Conservation (phyloP, 2,797 vertebrate genomes). For the Cetoscarus ocellatus region DNA sequence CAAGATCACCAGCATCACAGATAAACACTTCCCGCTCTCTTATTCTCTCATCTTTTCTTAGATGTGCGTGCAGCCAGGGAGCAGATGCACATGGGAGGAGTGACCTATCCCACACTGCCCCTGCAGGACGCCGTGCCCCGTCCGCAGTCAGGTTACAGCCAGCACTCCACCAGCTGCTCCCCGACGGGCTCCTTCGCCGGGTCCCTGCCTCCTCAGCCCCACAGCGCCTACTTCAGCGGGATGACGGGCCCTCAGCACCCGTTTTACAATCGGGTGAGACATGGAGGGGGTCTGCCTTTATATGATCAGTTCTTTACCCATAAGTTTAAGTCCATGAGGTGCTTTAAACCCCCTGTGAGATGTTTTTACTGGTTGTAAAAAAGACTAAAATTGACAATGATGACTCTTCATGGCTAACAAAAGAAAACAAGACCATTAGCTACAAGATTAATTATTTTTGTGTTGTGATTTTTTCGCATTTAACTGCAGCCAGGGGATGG, state of each 20-base stretch:
- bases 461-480: no score
- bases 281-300: not conserved
- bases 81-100: slow-evolving; percentile 94
- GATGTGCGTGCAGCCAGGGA: slow-evolving; percentile 97
- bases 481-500: no score
- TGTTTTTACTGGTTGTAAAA: no score
- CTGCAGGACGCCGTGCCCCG: slow-evolving; percentile 90
- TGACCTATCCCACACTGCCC: slow-evolving; percentile 92
- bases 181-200: slow-evolving; percentile 89
- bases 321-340: not conserved
- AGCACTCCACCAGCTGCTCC: slow-evolving; percentile 89
- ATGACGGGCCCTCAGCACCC: slow-evolving; percentile 98
- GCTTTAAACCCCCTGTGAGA: no score
- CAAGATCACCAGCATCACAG: slow-evolving; percentile 56
- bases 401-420: no score
- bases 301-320: not conserved
- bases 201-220: slow-evolving; percentile 89
- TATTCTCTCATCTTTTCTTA: slow-evolving; percentile 62
- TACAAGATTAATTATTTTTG: no score
- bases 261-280: slow-evolving; percentile 98
- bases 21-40: slow-evolving; percentile 57
- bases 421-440: no score
- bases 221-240: slow-evolving; percentile 97
- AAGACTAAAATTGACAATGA: no score
- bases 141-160: slow-evolving; percentile 87